phyloP scores from a whole-genome alignment of 1,140 invertebrate genomes.

The Eciton burchellii region DNA sequence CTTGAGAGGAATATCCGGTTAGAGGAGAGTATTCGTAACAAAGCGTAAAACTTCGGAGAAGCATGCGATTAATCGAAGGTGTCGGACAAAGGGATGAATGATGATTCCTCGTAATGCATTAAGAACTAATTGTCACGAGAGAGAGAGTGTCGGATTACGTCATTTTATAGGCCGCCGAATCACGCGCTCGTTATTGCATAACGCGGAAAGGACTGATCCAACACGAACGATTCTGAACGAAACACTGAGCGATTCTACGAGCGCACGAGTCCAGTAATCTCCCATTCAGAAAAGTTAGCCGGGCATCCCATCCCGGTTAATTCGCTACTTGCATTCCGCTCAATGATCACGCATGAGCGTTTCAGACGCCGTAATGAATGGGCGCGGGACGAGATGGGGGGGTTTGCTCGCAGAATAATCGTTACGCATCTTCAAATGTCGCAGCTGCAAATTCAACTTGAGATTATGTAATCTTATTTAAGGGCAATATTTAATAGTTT shows the following conservation, averaged over 20 bases:
- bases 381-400: constrained; percentile 51
- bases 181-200: constrained; percentile 18
- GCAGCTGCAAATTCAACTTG: neutral
- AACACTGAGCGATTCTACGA: constrained; percentile 49
- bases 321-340: constrained; percentile 75
- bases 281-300: constrained; percentile 78
- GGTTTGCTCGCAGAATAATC: constrained; percentile 13
- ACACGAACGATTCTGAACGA: constrained; percentile 7
- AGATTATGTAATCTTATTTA: constrained; percentile 1
- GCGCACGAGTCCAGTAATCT: constrained; percentile 71
- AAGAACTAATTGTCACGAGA: neutral
- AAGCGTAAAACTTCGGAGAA: neutral
- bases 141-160: constrained; percentile 5
- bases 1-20: neutral
- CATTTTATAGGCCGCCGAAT: constrained; percentile 3
- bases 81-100: neutral
- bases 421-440: constrained; percentile 13
- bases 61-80: neutral
- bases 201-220: constrained; percentile 28
- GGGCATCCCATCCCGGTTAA: constrained; percentile 76
- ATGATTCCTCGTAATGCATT: neutral
- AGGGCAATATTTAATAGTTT: neutral
- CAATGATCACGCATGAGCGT: constrained; percentile 75
- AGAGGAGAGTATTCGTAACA: neutral
- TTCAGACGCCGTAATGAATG: constrained; percentile 75